Base-by-base conservation (phyloP, 2,113 vertebrate genomes). In the Dicrurus megarhynchus region DNA sequence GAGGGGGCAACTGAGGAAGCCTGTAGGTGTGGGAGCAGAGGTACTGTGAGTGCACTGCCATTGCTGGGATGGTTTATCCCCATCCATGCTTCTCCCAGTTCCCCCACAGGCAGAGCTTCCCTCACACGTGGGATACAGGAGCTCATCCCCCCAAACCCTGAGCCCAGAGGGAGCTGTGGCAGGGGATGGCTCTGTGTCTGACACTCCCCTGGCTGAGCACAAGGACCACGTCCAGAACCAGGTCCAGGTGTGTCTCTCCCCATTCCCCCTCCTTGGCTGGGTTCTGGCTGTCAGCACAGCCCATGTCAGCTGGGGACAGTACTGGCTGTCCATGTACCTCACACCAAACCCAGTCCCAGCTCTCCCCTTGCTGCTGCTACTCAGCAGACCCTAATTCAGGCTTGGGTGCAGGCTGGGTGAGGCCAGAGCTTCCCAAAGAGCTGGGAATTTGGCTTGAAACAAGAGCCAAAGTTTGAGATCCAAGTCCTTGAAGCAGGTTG, bases 311-410 rank as follows among this genome's bases (percentile, higher is more conserved):
- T 76, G 90, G 24, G 86, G 8, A 16, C 71, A 83, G n/a, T 1
- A 7, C 13, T 12, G 33, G 41, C 9, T 3, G 1, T 13, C 67
- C 32, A 0, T 4, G 23, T 5, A 5, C 30, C 70, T 61, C 14
- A 2, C 0, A 20, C 19, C 30, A 16, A 55, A 7, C 19, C 2
- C 4, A 15, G 33, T 7, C 23, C 57, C 44, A 21, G 26, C 30
- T 75, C 52, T 21, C 32, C 56, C 22, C 52, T 24, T 16, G 6
- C 52, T 70, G 61, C n/a, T 65, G 32, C 28, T 50, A 1, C 21
- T 61, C 68, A 49, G 49, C 32, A 67, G 59, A n/a, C 60, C 42
- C 65, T 10, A 13, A 23, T n/a, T 47, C 52, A 67, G 33, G 7
- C 19, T 21, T 47, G 22, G 57, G 76, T 30, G 2, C 49, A 73